Conservation (phyloP, 2,113 vertebrate species). For the Turdus rufiventris region DNA sequence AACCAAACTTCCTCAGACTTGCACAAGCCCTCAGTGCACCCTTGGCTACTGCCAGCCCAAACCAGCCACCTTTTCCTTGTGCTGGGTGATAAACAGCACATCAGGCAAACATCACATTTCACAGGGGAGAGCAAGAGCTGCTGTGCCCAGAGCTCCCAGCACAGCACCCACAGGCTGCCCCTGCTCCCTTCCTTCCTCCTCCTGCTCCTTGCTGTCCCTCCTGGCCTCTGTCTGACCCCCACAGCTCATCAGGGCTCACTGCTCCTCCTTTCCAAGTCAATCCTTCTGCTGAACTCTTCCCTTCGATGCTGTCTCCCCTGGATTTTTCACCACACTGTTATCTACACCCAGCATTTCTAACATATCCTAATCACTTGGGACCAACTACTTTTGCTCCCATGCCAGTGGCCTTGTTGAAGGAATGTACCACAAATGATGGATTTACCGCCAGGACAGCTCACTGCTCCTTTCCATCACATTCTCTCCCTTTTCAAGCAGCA, state of each 20-base stretch:
- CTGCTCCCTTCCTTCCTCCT: background rate
- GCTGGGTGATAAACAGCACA: background rate
- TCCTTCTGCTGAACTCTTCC: background rate
- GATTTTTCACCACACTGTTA: background rate
- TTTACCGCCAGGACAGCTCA: background rate
- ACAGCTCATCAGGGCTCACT: background rate
- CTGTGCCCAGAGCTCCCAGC: background rate
- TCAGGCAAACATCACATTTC: background rate
- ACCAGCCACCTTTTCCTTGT: background rate
- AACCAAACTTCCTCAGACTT: background rate
- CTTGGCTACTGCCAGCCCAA: background rate
- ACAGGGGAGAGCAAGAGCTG: background rate
- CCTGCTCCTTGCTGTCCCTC: background rate
- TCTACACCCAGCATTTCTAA: background rate
- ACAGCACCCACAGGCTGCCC: background rate
- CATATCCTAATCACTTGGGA: background rate
- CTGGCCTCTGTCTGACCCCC: slow-evolving; percentile 42
- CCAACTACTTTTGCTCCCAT: rapidly evolving
- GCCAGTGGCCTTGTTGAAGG: background rate
- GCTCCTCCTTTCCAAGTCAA: background rate
- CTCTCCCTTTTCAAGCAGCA: background rate
- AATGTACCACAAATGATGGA: background rate
- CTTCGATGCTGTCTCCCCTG: background rate
- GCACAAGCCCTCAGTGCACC: background rate
- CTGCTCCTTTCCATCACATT: background rate